Conservation (phyloP, 2,113 vertebrate genomes). For the Dipodomys stephensi region DNA sequence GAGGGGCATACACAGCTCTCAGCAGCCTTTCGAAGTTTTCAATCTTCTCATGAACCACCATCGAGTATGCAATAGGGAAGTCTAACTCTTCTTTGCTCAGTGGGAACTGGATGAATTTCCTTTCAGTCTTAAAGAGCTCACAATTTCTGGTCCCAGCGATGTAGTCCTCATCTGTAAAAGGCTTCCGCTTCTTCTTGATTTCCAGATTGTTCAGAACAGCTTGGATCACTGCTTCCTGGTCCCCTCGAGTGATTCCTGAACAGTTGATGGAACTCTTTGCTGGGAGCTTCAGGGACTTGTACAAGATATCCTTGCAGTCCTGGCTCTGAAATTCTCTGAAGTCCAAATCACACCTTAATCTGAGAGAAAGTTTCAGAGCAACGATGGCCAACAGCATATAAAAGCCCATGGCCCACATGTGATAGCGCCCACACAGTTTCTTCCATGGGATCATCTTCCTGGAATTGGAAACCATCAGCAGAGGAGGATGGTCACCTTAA, state of each 20-base stretch:
- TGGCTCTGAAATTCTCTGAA: constrained; percentile 34
- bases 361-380: constrained; percentile 66
- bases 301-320: constrained; percentile 73
- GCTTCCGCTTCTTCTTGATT: neutral
- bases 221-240: constrained; percentile 71
- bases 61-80: constrained; percentile 94
- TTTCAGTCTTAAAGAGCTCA: constrained; percentile 79
- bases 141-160: constrained; percentile 90
- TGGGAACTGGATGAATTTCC: constrained; percentile 87
- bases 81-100: constrained; percentile 90
- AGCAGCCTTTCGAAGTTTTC: constrained; percentile 96
- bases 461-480: neutral
- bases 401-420: constrained; percentile 58
- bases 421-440: neutral
- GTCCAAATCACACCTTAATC: constrained; percentile 60
- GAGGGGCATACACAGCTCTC: constrained; percentile 91
- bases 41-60: constrained; percentile 94
- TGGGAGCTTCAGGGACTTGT: constrained; percentile 77
- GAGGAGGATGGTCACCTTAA: neutral
- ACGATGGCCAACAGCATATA: constrained; percentile 69
- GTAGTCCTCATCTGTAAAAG: constrained; percentile 84
- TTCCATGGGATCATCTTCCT: constrained; percentile 60
- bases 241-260: constrained; percentile 86
- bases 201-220: constrained; percentile 81
- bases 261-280: constrained; percentile 83